Base-by-base conservation (phyloP, 2,113 vertebrate species). In the Salvelinus fontinalis region DNA sequence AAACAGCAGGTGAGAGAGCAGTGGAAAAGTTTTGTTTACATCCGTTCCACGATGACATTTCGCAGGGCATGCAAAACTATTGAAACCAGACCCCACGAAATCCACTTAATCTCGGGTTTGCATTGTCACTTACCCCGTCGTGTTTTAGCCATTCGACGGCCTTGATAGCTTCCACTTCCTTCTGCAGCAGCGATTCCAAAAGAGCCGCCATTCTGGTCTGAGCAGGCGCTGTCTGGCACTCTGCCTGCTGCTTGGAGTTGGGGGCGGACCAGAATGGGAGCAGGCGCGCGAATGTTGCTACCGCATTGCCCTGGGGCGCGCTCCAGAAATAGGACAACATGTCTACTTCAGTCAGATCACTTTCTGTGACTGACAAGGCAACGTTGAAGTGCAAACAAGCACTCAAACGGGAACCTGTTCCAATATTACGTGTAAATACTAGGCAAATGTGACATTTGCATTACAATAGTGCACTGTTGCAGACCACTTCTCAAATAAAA, bases 141-240 rank as follows among this genome's bases (percentile, higher is more conserved):
- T 76, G 82, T 83, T 83, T 91, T 11, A 97, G 81, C 96, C 97
- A 97, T 70, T 87, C 85, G 84, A 94, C 80, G 57, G 92, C 93
- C 49, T 86, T 90, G n/a, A 81, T 78, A 16, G 91, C 73, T 27
- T 95, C 90, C 87, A 94, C 92, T 93, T 95, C 95, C 71, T 90
- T 87, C 57, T 71, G 84, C 70, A 98, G 86, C 64, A 98, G n/a
- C 44, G 93, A 94, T 94, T 97, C 97, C 93, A 98, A 94, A 95
- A 96, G 93, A 88, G 95, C 96, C 96, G 96, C 96, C 96, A 98
- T 97, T 90, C 94, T 91, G 64, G 6, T 34, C 79, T 20, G 76
- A 5, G 82, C 48, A 72, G 70, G 67, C 68, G 86, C 79, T 85
- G 90, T 87, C 78, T 89, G 67, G 81, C 75, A 68, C 5, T 26